Evolutionary conservation across 2,888 invertebrate genomes (phyloP), one percentile per base, ranked within the genome.

Genomic region (Liodrosophila aerea): DNA sequence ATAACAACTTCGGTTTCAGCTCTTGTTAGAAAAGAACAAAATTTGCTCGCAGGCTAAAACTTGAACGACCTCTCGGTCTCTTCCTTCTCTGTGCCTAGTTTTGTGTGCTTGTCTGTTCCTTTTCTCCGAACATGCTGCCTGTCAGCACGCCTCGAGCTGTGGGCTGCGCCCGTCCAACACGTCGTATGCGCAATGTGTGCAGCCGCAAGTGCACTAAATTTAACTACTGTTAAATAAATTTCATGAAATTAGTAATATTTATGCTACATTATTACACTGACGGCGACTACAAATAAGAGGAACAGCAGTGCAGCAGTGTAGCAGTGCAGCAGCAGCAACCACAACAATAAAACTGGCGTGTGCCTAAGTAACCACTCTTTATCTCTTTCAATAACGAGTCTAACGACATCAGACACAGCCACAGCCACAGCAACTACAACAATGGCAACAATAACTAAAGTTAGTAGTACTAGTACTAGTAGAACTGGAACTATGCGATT

Each of bases 281-380:
- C 81, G 82, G 78, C 74, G 56, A 57, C 78, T 51, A 64, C 82
- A 76, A 76, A 76, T 76, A 54, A 58, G 62, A 66, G 69, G 36
- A 50, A 15, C 51, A 51, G 30, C 47, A 53, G n/a, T n/a, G 40
- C 45, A 18, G 7, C 29, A 50, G n/a, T n/a, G 2, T 39, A 30
- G 16, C 30, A 52, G 7, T 45, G 11, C 45, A 37, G 36, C 57
- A 57, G 31, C 30, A 45, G 11, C 39, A 45, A 50, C 49, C 63
- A 53, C 74, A 65, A 58, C 52, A 71, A 76, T 60, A 63, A 72
- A 65, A 54, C 54, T 71, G 69, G 85, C 73, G 81, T 80, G 76
- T 73, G 86, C 86, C 81, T 81, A 85, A 85, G 81, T 83, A 85
- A 84, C 80, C 77, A 73, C 86, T 85, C 78, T 81, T 81, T 86